Percentiles rank a stretch among this genome's conserved stretches.
phyloP scores from a whole-genome alignment of 2,888 invertebrate genomes.

The Globia sparganii region DNA sequence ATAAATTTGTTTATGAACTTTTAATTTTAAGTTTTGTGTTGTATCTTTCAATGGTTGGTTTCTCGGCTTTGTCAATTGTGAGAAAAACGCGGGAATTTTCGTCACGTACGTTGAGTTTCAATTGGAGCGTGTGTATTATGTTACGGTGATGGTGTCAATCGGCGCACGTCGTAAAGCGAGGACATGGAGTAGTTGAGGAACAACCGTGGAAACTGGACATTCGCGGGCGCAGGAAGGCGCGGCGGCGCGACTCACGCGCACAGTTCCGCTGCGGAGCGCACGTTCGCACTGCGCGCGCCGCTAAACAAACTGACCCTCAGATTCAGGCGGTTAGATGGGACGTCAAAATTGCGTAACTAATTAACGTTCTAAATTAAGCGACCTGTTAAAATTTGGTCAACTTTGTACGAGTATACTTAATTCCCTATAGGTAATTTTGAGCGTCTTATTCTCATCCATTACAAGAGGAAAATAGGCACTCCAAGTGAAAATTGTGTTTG shows the following conservation, averaged over 20 bases:
- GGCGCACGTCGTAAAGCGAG: constrained; percentile 24
- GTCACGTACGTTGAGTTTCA: constrained; percentile 39
- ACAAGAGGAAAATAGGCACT: neutral
- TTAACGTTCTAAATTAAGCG: constrained; percentile 50
- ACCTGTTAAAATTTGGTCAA: constrained; percentile 26
- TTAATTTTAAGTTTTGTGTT: constrained; percentile 2
- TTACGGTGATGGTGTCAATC: constrained; percentile 34
- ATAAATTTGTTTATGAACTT: constrained; percentile 32
- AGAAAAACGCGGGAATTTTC: constrained; percentile 47
- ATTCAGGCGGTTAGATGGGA: constrained; percentile 57
- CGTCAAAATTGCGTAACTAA: constrained; percentile 72
- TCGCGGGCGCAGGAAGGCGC: constrained; percentile 45
- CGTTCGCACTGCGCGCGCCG: constrained; percentile 77
- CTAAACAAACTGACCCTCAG: constrained; percentile 66
- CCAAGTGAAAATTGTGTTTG: neutral
- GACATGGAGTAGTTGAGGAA: constrained; percentile 36
- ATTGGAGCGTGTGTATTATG: constrained; percentile 22
- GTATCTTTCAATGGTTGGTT: constrained; percentile 4
- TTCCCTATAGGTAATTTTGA: constrained; percentile 11
- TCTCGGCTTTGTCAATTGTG: constrained; percentile 15
- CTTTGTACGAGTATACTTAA: neutral
- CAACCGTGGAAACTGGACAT: constrained; percentile 11
- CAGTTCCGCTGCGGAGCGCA: constrained; percentile 70
- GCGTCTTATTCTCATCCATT: neutral
- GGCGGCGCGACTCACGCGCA: constrained; percentile 64